Percentiles rank a stretch among this genome's conserved stretches.
phyloP scores from a whole-genome alignment of 1,140 invertebrate species.

The Bacillus rossius region DNA sequence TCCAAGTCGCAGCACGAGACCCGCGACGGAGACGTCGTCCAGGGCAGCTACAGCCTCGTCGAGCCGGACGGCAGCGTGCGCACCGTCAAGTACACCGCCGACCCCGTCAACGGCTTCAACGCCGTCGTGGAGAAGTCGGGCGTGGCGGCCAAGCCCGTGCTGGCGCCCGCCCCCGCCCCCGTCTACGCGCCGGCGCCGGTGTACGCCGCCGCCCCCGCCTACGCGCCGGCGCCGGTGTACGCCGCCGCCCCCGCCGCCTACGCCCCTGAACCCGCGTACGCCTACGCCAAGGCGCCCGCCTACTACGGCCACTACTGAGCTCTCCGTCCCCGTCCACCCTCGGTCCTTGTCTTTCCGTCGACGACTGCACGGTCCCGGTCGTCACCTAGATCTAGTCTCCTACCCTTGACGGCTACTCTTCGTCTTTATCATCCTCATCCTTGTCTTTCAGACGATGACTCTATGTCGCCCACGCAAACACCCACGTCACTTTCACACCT shows the following conservation, averaged over 20 bases:
- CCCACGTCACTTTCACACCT: too few species aligned
- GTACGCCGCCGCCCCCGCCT: neutral
- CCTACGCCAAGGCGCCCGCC: constrained; percentile 10
- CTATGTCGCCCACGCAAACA: too few species aligned
- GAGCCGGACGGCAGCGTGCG: constrained; percentile 51
- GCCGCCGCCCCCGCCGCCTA: constrained; percentile 5
- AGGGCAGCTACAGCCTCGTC: constrained; percentile 51
- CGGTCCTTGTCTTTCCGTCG: too few species aligned
- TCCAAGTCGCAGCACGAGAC: constrained; percentile 46
- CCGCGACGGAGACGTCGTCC: constrained; percentile 51
- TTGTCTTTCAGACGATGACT: too few species aligned
- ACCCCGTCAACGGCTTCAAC: constrained; percentile 24
- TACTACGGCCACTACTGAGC: constrained; percentile 13
- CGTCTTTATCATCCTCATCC: too few species aligned
- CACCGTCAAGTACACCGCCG: constrained; percentile 50
- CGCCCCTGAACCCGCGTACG: neutral
- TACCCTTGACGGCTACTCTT: too few species aligned
- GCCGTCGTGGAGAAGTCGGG: constrained; percentile 6
- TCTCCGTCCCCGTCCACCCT: constrained; percentile 10
- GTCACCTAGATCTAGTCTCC: too few species aligned
- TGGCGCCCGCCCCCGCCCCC: neutral
- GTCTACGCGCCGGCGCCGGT: neutral
- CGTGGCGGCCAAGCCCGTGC: neutral
- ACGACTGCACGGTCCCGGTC: too few species aligned
- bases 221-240: constrained; percentile 9